Evolutionary conservation across 2,113 vertebrate genomes (phyloP).

Genomic region (Lontra canadensis): DNA sequence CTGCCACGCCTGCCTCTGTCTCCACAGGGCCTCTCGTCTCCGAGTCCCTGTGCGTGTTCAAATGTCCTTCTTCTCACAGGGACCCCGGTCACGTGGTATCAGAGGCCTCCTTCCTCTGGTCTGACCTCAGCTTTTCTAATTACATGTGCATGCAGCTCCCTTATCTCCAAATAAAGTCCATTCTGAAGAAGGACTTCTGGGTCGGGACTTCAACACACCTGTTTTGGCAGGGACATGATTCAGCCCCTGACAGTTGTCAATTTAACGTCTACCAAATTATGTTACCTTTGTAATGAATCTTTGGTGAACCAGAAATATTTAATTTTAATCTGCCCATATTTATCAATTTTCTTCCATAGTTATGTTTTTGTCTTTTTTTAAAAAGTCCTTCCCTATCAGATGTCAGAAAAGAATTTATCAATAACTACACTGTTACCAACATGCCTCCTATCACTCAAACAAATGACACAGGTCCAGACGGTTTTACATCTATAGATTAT

Average conservation of each 20-base stretch:
- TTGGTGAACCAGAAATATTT: background rate
- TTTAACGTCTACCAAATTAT: background rate
- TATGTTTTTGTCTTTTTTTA: background rate
- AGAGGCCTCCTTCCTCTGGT: accelerated
- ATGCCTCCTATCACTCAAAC: background rate
- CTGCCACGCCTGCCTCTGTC: background rate
- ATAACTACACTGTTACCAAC: background rate
- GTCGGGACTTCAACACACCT: background rate
- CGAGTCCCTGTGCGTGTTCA: background rate
- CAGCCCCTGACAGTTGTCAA: background rate
- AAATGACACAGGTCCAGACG: background rate
- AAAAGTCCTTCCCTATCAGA: background rate
- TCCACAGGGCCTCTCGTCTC: accelerated
- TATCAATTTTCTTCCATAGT: background rate
- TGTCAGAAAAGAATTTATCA: background rate
- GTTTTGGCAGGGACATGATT: background rate
- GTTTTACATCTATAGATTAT: background rate
- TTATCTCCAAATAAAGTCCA: background rate
- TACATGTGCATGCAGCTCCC: too few species aligned
- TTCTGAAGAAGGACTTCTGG: too few species aligned
- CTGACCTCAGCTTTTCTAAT: background rate
- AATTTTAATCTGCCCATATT: background rate
- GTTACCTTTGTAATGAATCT: background rate
- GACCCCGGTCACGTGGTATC: accelerated
- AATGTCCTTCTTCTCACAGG: background rate